phyloP scores from a whole-genome alignment of 1,140 invertebrate species.

The Tetramorium alpestre region DNA sequence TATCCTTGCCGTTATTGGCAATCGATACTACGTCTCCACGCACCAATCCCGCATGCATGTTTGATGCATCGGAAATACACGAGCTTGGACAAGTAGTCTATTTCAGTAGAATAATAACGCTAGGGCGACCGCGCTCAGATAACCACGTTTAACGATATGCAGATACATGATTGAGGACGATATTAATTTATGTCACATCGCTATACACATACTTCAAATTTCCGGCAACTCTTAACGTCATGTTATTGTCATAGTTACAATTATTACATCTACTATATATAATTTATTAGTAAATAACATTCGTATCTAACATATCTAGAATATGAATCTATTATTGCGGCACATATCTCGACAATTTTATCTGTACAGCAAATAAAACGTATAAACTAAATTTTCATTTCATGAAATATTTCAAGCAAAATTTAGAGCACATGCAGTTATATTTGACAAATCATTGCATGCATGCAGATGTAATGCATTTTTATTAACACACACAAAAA shows the following conservation, averaged over 20 bases:
- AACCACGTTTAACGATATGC: constrained; percentile 4
- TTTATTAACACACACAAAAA: not conserved
- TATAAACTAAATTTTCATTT: not conserved
- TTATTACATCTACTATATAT: not conserved
- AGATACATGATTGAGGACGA: not conserved
- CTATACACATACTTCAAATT: not conserved
- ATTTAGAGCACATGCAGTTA: not conserved
- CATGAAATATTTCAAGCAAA: not conserved
- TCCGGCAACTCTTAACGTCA: not conserved
- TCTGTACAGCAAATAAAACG: not conserved
- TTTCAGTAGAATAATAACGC: constrained; percentile 16
- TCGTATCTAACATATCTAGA: not conserved
- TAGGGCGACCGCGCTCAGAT: not conserved
- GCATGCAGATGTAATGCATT: not conserved
- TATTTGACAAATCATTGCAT: not conserved
- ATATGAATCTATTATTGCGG: not conserved
- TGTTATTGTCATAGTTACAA: not conserved
- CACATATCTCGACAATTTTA: constrained; percentile 3
- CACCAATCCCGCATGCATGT: constrained; percentile 14
- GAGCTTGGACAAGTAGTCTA: constrained; percentile 25
- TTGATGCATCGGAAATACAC: constrained; percentile 32
- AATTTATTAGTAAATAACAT: not conserved
- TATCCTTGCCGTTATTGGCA: constrained; percentile 1
- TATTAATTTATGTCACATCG: constrained; percentile 25
- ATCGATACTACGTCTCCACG: constrained; percentile 23